Conservation (phyloP, 2,113 vertebrate species). For the human (Homo sapiens) region DNA sequence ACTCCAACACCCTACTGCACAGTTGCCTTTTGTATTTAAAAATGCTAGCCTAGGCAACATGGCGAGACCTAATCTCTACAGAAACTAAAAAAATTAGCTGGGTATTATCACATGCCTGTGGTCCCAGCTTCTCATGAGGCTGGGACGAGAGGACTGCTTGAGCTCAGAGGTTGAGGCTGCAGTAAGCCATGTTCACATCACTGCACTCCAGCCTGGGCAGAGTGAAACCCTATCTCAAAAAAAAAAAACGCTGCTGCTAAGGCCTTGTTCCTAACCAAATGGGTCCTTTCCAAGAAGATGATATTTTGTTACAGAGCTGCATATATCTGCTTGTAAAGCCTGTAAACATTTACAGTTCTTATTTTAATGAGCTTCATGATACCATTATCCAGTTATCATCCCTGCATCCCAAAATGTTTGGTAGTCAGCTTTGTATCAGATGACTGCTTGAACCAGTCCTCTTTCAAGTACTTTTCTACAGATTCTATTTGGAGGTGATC, state of each 20-base stretch:
- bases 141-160: too few species aligned
- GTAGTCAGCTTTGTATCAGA: not conserved
- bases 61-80: too few species aligned
- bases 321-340: not conserved
- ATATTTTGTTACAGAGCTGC: not conserved
- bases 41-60: too few species aligned
- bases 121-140: too few species aligned
- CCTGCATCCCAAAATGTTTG: not conserved
- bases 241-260: not conserved
- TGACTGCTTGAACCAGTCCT: not conserved
- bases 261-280: not conserved
- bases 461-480: conserved; percentile 36
- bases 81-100: too few species aligned
- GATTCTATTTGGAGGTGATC: conserved; percentile 23
- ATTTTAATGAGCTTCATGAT: not conserved
- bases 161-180: too few species aligned
- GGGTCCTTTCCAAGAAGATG: not conserved
- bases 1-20: not conserved
- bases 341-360: not conserved
- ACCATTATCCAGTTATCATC: not conserved
- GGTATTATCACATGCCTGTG: too few species aligned
- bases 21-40: not conserved
- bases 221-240: too few species aligned
- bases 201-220: too few species aligned
- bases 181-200: too few species aligned